Base-by-base conservation (phyloP, 2,797 vertebrate species). In the Fistularia tabacaria region DNA sequence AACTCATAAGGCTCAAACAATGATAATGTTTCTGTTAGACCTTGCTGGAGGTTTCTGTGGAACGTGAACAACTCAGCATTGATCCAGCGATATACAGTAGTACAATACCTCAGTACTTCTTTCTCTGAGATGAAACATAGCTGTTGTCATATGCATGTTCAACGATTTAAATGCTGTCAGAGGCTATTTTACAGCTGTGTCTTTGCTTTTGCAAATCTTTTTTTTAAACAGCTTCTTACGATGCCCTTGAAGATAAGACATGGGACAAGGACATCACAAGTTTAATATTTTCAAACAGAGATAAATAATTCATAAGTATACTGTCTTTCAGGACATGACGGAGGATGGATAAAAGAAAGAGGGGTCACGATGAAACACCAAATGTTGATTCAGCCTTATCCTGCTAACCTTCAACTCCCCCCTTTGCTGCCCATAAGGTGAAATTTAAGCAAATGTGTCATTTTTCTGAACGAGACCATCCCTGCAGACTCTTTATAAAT, bases 221-320 rank as follows among this genome's bases (percentile, higher is more conserved):
- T 50, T 42, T 43, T 47, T 54, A 53, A 71, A 71, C 67, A 73
- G 73, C 59, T 49, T 77, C 55, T 74, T 72, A 62, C 73, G 82
- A 89, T 85, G 84, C 73, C 86, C 86, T 89, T 88, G 80, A 61
- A 79, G 84, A 88, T 87, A 81, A 86, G 73, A 82, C 66, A 51
- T 13, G 10, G 73, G 78, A 86, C 84, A 88, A 90, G 87, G 85
- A 86, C 84, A 79, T 78, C 79, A 84, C 85, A 86, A 74, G 72
- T 86, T 85, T 82, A 88, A 86, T 82, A 88, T 86, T 87, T 88
- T 88, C 79, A 75, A 86, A 87, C 81, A 63, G 52, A 73, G 69
- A 87, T 89, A 87, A 86, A 87, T 87, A 86, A 89, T 87, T 86
- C 84, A 89, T 87, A 88, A 77, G 87, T 82, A 81, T 64, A 69